Evolutionary conservation across 1,140 invertebrate genomes (phyloP).

Genomic region (Hylaeus volcanicus): DNA sequence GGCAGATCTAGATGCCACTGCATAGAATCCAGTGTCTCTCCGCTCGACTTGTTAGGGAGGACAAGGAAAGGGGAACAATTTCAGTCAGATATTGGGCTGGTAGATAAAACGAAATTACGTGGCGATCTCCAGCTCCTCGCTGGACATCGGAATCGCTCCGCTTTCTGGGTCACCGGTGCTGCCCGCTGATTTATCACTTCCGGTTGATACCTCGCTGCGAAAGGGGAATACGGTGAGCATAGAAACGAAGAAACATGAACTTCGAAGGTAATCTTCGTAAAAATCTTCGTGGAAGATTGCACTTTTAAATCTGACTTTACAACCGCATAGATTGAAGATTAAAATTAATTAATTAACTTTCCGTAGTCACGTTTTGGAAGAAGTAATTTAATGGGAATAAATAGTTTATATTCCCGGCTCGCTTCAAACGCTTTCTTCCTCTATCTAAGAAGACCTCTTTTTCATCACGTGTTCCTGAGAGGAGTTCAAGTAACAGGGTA

Average conservation of each 20-base stretch:
- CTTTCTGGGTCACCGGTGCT: conserved; percentile 68
- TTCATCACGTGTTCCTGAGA: not conserved
- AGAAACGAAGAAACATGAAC: not conserved
- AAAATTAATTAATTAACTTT: no score
- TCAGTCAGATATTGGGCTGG: conserved; percentile 58
- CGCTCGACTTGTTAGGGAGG: conserved; percentile 6
- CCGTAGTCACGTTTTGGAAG: no score
- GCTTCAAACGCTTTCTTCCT: not conserved
- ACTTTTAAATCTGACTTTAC: no score
- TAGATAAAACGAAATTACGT: conserved; percentile 73
- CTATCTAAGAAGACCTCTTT: not conserved
- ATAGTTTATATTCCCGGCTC: not conserved
- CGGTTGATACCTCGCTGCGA: conserved; percentile 65
- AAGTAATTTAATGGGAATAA: no score
- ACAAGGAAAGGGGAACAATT: conserved; percentile 51
- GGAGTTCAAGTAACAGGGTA: not conserved
- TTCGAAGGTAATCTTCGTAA: not conserved
- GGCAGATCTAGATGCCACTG: conserved; percentile 9
- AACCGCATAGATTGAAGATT: no score
- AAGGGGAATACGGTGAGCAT: conserved; percentile 6
- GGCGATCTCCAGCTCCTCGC: conserved; percentile 52
- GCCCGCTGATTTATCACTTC: conserved; percentile 73
- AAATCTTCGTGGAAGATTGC: not conserved
- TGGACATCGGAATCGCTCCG: conserved; percentile 51
- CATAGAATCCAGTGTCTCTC: conserved; percentile 2